Percentiles rank a stretch among this genome's conserved stretches.
Conservation (phyloP, 2,888 invertebrate species). For the Cheilosia soror region DNA sequence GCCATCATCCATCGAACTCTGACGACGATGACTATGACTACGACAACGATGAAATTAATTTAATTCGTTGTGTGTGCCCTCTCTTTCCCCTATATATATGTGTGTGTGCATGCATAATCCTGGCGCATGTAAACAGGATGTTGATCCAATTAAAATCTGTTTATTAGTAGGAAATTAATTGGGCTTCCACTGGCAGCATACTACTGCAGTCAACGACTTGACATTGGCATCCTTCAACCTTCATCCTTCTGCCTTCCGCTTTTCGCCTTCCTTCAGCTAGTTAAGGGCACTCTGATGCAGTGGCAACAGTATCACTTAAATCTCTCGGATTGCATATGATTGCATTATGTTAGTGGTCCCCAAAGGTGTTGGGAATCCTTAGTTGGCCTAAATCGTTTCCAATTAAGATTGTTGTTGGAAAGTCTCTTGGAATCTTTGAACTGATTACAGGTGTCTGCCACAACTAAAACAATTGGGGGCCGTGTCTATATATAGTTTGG, state of each 20-base stretch:
- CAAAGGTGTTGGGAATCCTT: constrained; percentile 61
- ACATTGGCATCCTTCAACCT: constrained; percentile 41
- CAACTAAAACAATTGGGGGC: constrained; percentile 48
- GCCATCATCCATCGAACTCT: background rate
- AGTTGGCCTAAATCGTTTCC: constrained; percentile 62
- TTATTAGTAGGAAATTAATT: constrained; percentile 76
- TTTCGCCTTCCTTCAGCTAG: constrained; percentile 9
- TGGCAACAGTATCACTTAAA: constrained; percentile 61
- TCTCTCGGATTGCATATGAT: constrained; percentile 52
- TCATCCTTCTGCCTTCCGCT: background rate
- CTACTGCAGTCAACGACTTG: constrained; percentile 19
- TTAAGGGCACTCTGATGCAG: constrained; percentile 40
- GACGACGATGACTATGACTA: background rate
- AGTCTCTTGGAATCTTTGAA: constrained; percentile 57
- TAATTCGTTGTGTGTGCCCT: constrained; percentile 47
- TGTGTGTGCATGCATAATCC: constrained; percentile 56
- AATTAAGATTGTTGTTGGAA: constrained; percentile 68
- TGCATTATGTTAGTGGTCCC: constrained; percentile 43
- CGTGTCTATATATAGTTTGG: background rate
- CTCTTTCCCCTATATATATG: background rate
- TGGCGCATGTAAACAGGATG: constrained; percentile 68
- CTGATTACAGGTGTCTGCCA: constrained; percentile 73
- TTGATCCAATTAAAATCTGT: constrained; percentile 76
- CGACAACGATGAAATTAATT: constrained; percentile 58
- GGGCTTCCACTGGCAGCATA: constrained; percentile 58